Evolutionary conservation across 2,888 invertebrate species (phyloP).

Genomic region (Eupithecia inturbata): DNA sequence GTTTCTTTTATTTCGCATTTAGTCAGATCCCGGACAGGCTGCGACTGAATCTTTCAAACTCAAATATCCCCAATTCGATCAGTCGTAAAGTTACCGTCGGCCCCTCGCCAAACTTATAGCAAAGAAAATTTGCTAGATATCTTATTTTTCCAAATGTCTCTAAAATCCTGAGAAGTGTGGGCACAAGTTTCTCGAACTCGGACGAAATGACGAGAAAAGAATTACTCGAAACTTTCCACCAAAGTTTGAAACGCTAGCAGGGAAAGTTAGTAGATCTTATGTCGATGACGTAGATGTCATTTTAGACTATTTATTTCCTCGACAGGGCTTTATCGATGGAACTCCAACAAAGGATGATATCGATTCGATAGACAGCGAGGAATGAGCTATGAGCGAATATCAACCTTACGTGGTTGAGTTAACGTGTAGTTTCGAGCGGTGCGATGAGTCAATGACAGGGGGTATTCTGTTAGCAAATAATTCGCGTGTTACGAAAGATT

Average conservation of each 20-base stretch:
- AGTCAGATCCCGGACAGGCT: background rate
- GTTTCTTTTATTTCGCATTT: background rate
- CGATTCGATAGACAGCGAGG: constrained; percentile 45
- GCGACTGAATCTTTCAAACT: constrained; percentile 3
- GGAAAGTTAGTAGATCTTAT: constrained; percentile 27
- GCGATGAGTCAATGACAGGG: constrained; percentile 45
- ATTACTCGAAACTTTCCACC: constrained; percentile 42
- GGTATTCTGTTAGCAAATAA: constrained; percentile 46
- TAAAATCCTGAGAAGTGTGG: constrained; percentile 41
- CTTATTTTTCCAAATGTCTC: constrained; percentile 43
- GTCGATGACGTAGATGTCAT: constrained; percentile 38
- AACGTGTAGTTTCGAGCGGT: constrained; percentile 29
- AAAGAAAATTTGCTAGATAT: constrained; percentile 36
- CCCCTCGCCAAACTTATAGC: constrained; percentile 23
- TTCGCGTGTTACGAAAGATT: constrained; percentile 41
- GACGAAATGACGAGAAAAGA: constrained; percentile 46
- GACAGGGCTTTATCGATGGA: constrained; percentile 40
- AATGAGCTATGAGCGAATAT: constrained; percentile 29
- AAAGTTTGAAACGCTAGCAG: constrained; percentile 25
- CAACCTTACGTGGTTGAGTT: constrained; percentile 16
- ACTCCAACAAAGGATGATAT: constrained; percentile 47
- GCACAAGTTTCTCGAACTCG: constrained; percentile 44
- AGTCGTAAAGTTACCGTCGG: constrained; percentile 4
- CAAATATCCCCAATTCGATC: constrained; percentile 12
- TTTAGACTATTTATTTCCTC: constrained; percentile 31